phyloP scores from a whole-genome alignment of 2,113 vertebrate genomes.

The Podarcis muralis region DNA sequence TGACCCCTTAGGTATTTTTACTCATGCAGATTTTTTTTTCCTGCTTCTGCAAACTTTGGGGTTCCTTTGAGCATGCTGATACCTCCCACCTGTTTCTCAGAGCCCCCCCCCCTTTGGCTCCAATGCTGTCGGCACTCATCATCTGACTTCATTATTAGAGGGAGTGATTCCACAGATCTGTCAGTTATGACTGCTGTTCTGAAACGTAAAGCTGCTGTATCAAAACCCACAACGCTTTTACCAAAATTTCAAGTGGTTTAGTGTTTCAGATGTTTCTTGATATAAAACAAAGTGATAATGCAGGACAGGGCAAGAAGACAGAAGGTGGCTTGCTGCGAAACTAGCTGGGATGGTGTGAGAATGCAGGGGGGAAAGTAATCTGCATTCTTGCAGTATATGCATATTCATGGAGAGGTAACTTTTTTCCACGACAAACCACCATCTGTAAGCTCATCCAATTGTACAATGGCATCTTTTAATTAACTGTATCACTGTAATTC shows the following conservation, averaged over 20 bases:
- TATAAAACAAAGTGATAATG: background rate
- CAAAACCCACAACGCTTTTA: constrained; percentile 3
- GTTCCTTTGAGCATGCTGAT: no score
- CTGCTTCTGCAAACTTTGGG: no score
- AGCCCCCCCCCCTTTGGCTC: no score
- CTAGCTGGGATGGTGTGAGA: background rate
- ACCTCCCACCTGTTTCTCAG: no score
- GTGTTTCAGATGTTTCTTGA: background rate
- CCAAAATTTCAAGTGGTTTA: constrained; percentile 9
- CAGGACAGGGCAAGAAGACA: background rate
- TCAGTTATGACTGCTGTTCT: background rate
- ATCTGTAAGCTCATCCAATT: background rate
- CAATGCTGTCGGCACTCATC: background rate
- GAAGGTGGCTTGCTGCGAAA: background rate
- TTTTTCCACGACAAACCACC: background rate
- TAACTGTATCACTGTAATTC: background rate
- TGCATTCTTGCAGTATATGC: background rate
- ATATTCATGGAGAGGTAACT: background rate
- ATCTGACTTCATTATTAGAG: background rate
- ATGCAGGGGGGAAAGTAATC: background rate
- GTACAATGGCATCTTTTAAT: background rate
- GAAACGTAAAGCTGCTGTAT: background rate
- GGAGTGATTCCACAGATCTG: background rate
- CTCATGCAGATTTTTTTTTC: no score
- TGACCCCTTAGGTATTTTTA: no score